These are phyloP conservation scores for Pyrocoelia pectoralis DNA, from an alignment of 2,888 invertebrate genomes.

Conservation along the genomic window DNA sequence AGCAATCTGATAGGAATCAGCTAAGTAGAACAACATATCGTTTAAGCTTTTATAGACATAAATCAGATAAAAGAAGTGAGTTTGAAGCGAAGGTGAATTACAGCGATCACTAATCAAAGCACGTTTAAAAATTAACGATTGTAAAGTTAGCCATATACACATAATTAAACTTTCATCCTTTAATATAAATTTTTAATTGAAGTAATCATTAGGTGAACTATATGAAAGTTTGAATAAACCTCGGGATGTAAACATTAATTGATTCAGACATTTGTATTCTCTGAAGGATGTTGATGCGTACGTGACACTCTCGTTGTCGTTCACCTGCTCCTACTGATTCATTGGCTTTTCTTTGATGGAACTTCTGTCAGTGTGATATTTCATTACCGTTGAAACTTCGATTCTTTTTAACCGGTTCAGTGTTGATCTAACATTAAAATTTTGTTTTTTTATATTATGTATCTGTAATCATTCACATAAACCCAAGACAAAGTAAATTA, in stretches of 20 bases:
- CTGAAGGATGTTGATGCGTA: constrained; percentile 37
- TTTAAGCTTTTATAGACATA: constrained; percentile 27
- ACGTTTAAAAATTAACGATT: constrained; percentile 32
- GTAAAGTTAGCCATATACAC: not conserved
- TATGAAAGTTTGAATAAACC: constrained; percentile 27
- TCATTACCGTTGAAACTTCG: constrained; percentile 16
- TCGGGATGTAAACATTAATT: constrained; percentile 40
- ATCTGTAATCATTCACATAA: too few relatives aligned
- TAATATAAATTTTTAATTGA: constrained; percentile 23
- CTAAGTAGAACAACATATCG: constrained; percentile 17
- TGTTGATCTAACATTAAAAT: too few relatives aligned
- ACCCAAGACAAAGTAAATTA: too few relatives aligned
- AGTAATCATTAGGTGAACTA: constrained; percentile 33
- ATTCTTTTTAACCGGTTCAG: constrained; percentile 2
- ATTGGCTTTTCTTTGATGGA: constrained; percentile 35
- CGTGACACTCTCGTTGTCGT: constrained; percentile 40
- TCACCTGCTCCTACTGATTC: constrained; percentile 41
- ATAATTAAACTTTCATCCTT: not conserved
- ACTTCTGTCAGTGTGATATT: constrained; percentile 19
- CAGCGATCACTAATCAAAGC: constrained; percentile 34
- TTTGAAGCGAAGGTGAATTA: constrained; percentile 33
- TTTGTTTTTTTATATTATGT: too few relatives aligned
- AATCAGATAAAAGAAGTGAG: constrained; percentile 33
- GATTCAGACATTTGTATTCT: constrained; percentile 42
- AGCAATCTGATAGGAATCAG: constrained; percentile 28